phyloP scores from a whole-genome alignment of 2,888 invertebrate species.

The Polietes domitor region DNA sequence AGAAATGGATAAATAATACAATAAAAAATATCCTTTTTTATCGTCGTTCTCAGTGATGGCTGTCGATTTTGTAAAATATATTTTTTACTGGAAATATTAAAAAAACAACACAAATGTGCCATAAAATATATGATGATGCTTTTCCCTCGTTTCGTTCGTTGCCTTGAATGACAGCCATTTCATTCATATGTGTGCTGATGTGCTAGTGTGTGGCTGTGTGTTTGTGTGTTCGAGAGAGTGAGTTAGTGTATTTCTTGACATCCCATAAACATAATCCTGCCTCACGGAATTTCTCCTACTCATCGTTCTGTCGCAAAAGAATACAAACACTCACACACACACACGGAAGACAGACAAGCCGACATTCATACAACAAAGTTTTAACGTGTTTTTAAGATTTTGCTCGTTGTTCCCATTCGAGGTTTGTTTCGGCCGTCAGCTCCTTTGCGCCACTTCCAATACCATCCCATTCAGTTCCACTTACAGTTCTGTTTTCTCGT shows the following conservation, averaged over 20 bases:
- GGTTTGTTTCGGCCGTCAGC: slow-evolving; percentile 37
- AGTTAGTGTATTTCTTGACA: slow-evolving; percentile 24
- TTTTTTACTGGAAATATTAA: slow-evolving; percentile 27
- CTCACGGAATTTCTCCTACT: slow-evolving; percentile 32
- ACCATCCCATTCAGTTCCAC: neutral
- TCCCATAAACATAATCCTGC: slow-evolving; percentile 50
- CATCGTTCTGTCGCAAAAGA: slow-evolving; percentile 28
- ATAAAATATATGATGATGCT: slow-evolving; percentile 42
- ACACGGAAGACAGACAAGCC: slow-evolving; percentile 24
- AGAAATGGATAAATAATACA: slow-evolving; percentile 18
- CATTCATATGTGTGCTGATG: slow-evolving; percentile 9
- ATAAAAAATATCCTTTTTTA: slow-evolving; percentile 38
- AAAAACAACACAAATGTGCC: slow-evolving; percentile 36
- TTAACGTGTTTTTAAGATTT: slow-evolving; percentile 47
- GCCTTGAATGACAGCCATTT: slow-evolving; percentile 27
- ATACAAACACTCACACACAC: slow-evolving; percentile 47
- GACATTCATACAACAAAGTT: slow-evolving; percentile 11
- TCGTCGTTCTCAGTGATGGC: slow-evolving; percentile 37
- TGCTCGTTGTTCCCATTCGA: slow-evolving; percentile 47
- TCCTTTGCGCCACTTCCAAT: neutral
- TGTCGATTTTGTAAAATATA: slow-evolving; percentile 33
- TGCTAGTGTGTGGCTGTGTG: neutral
- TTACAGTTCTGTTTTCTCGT: neutral
- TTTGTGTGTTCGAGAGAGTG: neutral
- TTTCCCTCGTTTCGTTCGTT: slow-evolving; percentile 24